Evolutionary conservation across 2,797 vertebrate genomes (phyloP).

Genomic region (Toxotes lorentzi): DNA sequence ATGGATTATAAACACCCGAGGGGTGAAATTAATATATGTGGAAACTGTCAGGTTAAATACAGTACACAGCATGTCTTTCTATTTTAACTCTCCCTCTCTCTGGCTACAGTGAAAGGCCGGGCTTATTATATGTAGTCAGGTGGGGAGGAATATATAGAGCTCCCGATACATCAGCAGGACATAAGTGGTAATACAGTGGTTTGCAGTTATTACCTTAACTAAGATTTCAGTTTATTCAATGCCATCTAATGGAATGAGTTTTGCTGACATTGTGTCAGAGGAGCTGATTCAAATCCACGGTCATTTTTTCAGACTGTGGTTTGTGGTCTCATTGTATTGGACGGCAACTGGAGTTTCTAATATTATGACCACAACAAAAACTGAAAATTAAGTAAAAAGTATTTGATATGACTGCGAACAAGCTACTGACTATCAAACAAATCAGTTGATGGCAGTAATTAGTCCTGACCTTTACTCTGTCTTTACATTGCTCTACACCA

Average conservation of each 20-base stretch:
- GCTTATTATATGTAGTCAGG: constrained; percentile 21
- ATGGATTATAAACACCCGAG: background rate
- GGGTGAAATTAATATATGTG: background rate
- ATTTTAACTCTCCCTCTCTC: constrained; percentile 14
- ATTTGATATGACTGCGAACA: background rate
- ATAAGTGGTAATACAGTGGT: background rate
- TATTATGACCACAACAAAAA: background rate
- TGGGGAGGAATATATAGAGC: background rate
- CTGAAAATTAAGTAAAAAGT: background rate
- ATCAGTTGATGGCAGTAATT: background rate
- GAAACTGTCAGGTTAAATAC: background rate
- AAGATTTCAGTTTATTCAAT: background rate
- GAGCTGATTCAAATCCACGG: background rate
- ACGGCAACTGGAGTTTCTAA: background rate
- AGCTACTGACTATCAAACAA: background rate
- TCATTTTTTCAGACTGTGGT: background rate
- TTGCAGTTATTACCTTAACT: background rate
- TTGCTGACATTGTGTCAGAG: background rate
- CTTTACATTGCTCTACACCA: background rate
- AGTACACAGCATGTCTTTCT: constrained; percentile 13
- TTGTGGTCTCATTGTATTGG: background rate
- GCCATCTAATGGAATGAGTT: background rate
- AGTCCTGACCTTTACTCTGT: constrained; percentile 22
- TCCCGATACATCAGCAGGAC: background rate
- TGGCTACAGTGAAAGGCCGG: constrained; percentile 12